Evolutionary conservation across 2,888 invertebrate species (phyloP), one percentile per base, ranked within the genome.

Genomic region (Caradrina kadenii): DNA sequence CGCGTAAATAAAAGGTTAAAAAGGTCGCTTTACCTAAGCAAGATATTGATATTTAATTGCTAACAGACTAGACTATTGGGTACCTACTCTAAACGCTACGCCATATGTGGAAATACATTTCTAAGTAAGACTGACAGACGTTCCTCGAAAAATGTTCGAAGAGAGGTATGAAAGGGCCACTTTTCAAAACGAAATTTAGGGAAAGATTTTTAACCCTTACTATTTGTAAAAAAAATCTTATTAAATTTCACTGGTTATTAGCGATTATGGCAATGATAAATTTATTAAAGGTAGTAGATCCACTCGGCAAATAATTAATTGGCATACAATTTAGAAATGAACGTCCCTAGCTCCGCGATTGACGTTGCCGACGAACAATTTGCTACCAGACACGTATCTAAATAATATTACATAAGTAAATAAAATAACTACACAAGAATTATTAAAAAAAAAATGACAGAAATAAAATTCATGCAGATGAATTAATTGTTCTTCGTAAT

Each of bases 281-380:
- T n/a, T n/a, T n/a, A 39, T 2, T 39, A 39, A 11, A 39, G 10
- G 39, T 39, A 31, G 31, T 31, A 35, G 4, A 8, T 55, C 39
- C 3, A 53, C 10, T 11, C 17, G 35, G 54, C 35, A 66, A 50
- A n/a, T 66, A 45, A 56, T 68, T 66, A 45, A 56, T 68, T 53
- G 4, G 21, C 39, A 69, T 59, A 53, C 56, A 49, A 58, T 69
- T 59, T 4, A 48, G 17, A 42, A 48, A 69, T 19, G 0, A 39
- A 49, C 77, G 69, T 76, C 77, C 76, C 1, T 5, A 21, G 15
- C 6, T 17, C 7, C n/a, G 17, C 55, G 26, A 76, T 21, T 76
- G 53, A 69, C 69, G 69, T 76, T 39, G 11, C 15, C 17, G 2
- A 35, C 10, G 8, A 19, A 42, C 31, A 5, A 54, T 53, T 21